Percentiles rank a stretch among this genome's conserved stretches.
Conservation (phyloP, 2,888 invertebrate species). For the Temnothorax rugatulus region DNA sequence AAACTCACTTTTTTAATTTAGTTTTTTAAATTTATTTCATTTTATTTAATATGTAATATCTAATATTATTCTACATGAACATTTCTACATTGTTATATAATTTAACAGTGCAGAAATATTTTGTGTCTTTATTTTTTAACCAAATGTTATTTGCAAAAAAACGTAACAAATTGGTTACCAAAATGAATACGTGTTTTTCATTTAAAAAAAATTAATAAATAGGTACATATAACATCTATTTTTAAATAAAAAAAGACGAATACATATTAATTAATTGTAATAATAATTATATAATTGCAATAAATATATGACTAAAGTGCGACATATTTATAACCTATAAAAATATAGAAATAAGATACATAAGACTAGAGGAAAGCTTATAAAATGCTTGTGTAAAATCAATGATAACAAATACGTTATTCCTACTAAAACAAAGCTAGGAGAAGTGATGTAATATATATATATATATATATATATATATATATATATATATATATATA, state of each 20-base stretch:
- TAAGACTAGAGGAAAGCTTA: constrained; percentile 47
- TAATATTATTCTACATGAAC: background rate
- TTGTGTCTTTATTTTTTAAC: background rate
- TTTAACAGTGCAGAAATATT: constrained; percentile 8
- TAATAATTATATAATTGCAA: constrained; percentile 6
- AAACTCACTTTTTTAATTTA: constrained; percentile 9
- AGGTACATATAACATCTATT: constrained; percentile 16
- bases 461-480: background rate
- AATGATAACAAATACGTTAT: constrained; percentile 37
- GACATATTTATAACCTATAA: constrained; percentile 4
- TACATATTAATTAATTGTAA: background rate
- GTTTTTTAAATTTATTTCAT: background rate
- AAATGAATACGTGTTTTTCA: background rate
- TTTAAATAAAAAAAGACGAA: constrained; percentile 19
- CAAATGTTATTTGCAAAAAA: constrained; percentile 2
- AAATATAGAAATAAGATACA: constrained; percentile 20
- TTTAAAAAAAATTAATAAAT: constrained; percentile 5
- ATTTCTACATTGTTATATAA: constrained; percentile 3
- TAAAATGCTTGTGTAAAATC: constrained; percentile 40
- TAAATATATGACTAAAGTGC: constrained; percentile 28
- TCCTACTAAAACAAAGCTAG: constrained; percentile 17
- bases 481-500: background rate
- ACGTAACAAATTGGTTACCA: background rate
- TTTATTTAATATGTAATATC: background rate
- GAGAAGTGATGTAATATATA: background rate